Evolutionary conservation across 1,140 invertebrate species (phyloP).

Genomic region (Muscidifurax raptorellus): DNA sequence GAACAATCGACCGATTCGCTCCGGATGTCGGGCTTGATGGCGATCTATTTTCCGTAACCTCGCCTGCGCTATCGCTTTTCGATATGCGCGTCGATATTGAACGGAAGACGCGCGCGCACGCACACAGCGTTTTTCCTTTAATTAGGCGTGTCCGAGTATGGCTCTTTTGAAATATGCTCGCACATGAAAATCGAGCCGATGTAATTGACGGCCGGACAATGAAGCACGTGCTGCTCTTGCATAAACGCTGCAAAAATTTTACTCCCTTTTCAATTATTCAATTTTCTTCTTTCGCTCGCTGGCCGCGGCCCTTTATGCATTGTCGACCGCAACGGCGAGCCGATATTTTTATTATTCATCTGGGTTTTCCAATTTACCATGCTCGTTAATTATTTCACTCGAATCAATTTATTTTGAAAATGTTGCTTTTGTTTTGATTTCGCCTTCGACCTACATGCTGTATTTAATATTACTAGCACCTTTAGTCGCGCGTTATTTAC

Average conservation of each 20-base stretch:
- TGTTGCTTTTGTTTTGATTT: background rate
- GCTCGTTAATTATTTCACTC: background rate
- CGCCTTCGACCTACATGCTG: no score
- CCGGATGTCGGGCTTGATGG: constrained; percentile 54
- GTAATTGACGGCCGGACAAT: background rate
- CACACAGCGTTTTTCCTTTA: background rate
- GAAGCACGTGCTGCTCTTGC: background rate
- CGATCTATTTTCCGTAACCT: constrained; percentile 27
- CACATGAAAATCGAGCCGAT: background rate
- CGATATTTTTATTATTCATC: background rate
- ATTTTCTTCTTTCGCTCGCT: background rate
- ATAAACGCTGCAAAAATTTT: background rate
- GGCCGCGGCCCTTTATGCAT: background rate
- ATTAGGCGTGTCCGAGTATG: background rate
- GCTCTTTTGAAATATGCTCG: constrained; percentile 5
- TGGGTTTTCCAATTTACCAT: background rate
- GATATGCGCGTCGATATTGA: background rate
- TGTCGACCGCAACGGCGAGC: background rate
- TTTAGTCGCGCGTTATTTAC: no score
- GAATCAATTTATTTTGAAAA: background rate
- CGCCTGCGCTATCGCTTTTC: background rate
- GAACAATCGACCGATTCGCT: constrained; percentile 66
- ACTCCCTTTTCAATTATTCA: background rate
- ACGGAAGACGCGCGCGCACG: background rate
- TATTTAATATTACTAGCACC: no score